A percentile compares a stretch with the other conserved stretches of the same genome.
Conservation (phyloP, 2,797 vertebrate genomes). For the Avahi laniger region DNA sequence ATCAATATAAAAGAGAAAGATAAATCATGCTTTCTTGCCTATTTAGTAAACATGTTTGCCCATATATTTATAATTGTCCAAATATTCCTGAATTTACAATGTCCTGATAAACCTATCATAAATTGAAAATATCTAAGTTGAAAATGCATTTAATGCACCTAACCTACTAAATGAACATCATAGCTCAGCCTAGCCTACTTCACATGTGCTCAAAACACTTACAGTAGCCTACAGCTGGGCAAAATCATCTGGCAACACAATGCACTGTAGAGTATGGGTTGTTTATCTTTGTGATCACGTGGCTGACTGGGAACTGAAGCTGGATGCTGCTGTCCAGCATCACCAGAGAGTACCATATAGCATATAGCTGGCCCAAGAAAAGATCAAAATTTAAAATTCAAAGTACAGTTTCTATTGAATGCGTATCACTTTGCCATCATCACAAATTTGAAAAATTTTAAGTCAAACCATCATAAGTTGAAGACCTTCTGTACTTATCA, state of each 20-base stretch:
- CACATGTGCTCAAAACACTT: not conserved
- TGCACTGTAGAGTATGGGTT: not conserved
- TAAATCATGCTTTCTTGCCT: not conserved
- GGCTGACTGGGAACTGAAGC: not conserved
- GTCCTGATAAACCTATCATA: not conserved
- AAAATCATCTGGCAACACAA: not conserved
- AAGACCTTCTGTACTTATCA: not conserved
- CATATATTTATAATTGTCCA: not conserved
- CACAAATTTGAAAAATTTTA: not conserved
- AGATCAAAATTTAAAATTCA: not conserved
- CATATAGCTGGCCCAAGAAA: not conserved
- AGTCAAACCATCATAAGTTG: not conserved
- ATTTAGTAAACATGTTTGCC: constrained; percentile 7
- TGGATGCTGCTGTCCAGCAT: not conserved
- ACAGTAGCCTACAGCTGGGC: not conserved
- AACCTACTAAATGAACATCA: not conserved
- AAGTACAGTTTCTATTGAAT: not conserved
- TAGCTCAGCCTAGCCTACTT: not conserved
- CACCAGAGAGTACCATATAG: not conserved
- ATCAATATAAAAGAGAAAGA: not conserved
- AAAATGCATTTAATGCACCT: not conserved
- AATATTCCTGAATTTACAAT: not conserved
- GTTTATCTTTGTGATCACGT: not conserved
- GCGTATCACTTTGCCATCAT: not conserved
- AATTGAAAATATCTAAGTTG: not conserved